Base-by-base conservation (phyloP, 2,888 invertebrate genomes). In the Buathra laborator region DNA sequence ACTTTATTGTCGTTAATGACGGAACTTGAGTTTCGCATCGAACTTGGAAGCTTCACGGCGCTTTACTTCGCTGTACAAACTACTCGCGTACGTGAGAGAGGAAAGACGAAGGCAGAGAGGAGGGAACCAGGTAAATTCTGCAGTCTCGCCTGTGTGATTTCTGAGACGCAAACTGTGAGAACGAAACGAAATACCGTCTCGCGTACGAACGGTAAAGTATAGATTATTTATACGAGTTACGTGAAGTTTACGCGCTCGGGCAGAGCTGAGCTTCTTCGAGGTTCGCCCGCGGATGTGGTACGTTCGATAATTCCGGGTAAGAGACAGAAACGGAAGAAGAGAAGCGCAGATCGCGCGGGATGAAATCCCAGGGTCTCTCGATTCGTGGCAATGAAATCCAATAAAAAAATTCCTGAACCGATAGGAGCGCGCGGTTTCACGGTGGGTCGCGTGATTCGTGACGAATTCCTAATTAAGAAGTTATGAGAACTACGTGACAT, bases 1-100 rank as follows among this genome's bases (percentile, higher is more conserved):
- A 75, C 77, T 83, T 84, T 71, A 86, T 85, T 86, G 86, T 85
- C 88, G 86, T 89, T 89, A 89, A 90, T 89, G 88, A 89, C 80
- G 78, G 76, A 87, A 88, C 88, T 88, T 86, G 81, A 86, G 85
- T 84, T 85, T 86, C 82, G 71, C 81, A 74, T 81, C 77, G 62
- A 66, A 71, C 16, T 4, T 46, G 68, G 68, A 68, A 16, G 14
- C 76, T 24, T 37, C 37, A 9, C 16, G 29, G 29, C 9, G 24
- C 59, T 56, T 16, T 51, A 53, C 79, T 74, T 84, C 53, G n/a
- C 48, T 59, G 64, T 62, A 59, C 14, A 46, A 62, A 37, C 16
- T 19, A 29, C 32, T 62, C 62, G 32, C 14, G 29, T 29, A 29
- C 32, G 14, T 7, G 32, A 14, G 14, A 29, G 32, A 62, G 14